Base-by-base conservation (phyloP, 1,140 invertebrate genomes). In the Leptestheria dahalacensis region DNA sequence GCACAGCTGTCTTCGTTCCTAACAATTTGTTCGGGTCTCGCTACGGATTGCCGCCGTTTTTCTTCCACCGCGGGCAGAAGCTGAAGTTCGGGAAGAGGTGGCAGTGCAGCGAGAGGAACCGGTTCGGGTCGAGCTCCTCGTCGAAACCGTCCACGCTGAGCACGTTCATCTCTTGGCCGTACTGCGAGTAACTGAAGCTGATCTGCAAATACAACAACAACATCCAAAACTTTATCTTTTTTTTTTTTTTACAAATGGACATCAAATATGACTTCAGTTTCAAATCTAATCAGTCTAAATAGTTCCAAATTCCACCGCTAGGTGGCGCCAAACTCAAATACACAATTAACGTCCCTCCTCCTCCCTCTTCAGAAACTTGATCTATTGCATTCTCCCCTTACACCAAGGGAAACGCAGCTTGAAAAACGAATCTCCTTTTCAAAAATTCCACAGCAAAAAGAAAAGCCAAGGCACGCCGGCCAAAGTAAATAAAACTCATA, bases 101-200 rank as follows among this genome's bases (percentile, higher is more conserved):
- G 48, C 62, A 63, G 25, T 63, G 62, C 18, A 63, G 41, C 2
- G 62, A 63, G 18, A 63, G 52, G 57, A 63, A 63, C 18, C 62
- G 61, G 29, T 20, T 57, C 21, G 24, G 49, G 78, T 97, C 92
- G 63, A 85, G 79, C 71, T 79, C 80, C 33, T 76, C 71, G 68
- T 85, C 79, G 70, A 94, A 92, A 0, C 90, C 89, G 62, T 90
- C 83, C 60, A 96, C 83, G 68, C 86, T 85, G 54, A 97, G 78
- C 15, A 90, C 82, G 71, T 96, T 97, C 80, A 83, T 85, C 68
- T 91, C 88, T 66, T 84, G 85, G 10, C 76, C 73, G 66, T 83
- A 82, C 65, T 82, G 81, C 2, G 86, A 84, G 71, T 94, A 97
- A 68, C 91, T 92, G 69, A 96, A 93, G 48, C 90, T 91, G 55